A percentile compares a stretch with the other conserved stretches of the same genome.
These are phyloP conservation scores for Magallana angulata DNA, from an alignment of 1,140 invertebrate genomes.

Conservation along the genomic window DNA sequence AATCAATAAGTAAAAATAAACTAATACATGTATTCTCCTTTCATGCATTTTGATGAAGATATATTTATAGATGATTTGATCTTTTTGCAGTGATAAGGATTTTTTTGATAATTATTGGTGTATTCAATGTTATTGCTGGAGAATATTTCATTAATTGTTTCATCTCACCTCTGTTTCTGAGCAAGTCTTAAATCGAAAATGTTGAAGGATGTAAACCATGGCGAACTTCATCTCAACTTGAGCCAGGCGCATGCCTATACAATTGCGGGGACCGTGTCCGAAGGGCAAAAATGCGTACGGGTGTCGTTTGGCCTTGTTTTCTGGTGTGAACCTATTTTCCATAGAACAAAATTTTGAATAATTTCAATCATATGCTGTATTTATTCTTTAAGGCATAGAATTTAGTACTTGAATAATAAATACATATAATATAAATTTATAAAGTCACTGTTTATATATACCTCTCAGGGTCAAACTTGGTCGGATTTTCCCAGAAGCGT, in stretches of 20 bases:
- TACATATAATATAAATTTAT: no score
- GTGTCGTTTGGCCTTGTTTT: conserved; percentile 53
- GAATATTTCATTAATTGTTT: no score
- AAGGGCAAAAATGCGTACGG: conserved; percentile 65
- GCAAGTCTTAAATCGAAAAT: conserved; percentile 47
- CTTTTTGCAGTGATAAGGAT: no score
- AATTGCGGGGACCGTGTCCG: conserved; percentile 78
- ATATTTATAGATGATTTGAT: no score
- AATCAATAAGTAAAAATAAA: no score
- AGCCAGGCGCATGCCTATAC: conserved; percentile 78
- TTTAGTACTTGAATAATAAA: background rate
- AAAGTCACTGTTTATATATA: conserved; percentile 40
- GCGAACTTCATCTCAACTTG: conserved; percentile 66
- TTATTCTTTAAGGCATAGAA: no score
- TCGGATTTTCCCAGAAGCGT: conserved; percentile 85
- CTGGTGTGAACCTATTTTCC: conserved; percentile 59
- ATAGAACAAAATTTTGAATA: background rate
- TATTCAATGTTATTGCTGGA: no score
- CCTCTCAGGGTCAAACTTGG: conserved; percentile 84
- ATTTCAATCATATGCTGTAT: no score
- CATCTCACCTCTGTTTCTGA: conserved; percentile 49
- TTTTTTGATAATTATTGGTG: no score
- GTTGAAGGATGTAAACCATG: conserved; percentile 49
- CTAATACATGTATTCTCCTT: no score
- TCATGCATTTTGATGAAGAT: no score